These are phyloP conservation scores for Drosophila saltans DNA, from an alignment of 1,140 invertebrate species.

Conservation along the genomic window DNA sequence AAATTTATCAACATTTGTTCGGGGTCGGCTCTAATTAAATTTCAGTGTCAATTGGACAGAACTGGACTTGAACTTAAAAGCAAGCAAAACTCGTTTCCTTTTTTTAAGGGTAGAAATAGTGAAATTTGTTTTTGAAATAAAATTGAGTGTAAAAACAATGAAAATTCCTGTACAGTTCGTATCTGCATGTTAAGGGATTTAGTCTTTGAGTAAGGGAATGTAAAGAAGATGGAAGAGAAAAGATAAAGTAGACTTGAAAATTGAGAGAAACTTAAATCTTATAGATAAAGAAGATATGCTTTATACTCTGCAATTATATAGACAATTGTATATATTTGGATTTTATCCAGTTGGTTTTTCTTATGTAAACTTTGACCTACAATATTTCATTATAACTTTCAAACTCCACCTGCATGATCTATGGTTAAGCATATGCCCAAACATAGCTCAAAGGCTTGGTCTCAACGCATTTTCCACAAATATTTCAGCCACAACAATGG, in stretches of 20 bases:
- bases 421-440: constrained; percentile 1
- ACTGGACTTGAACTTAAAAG: background rate
- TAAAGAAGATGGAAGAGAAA: background rate
- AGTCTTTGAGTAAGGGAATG: background rate
- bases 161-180: background rate
- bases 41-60: constrained; percentile 68
- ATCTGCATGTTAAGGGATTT: background rate
- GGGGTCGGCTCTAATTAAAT: constrained; percentile 78
- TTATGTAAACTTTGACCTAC: constrained; percentile 38
- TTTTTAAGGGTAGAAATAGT: constrained; percentile 4
- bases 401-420: constrained; percentile 45
- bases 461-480: constrained; percentile 39
- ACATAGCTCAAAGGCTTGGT: constrained; percentile 29
- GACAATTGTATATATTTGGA: background rate
- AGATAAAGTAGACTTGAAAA: background rate
- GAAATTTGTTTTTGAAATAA: background rate
- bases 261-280: too few relatives aligned
- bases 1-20: constrained; percentile 53
- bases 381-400: constrained; percentile 30
- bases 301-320: background rate
- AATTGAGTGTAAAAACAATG: constrained; percentile 5
- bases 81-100: background rate
- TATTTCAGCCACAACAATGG: constrained; percentile 42
- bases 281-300: too few relatives aligned
- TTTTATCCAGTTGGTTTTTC: background rate